These are phyloP conservation scores for Equus przewalskii DNA, from an alignment of 2,113 vertebrate genomes.

Conservation along the genomic window DNA sequence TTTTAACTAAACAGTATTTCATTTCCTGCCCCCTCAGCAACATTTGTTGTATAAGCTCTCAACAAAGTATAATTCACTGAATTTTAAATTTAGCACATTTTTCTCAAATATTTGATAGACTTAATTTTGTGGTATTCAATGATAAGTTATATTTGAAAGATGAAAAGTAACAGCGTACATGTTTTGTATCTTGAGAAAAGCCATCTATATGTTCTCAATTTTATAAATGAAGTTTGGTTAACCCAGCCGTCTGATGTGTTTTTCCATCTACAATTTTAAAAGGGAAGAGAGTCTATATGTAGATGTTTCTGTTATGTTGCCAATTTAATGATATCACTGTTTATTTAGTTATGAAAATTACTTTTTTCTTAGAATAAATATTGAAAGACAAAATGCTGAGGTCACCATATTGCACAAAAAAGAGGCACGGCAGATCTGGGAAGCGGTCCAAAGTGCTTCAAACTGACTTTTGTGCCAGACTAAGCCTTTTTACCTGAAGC, in stretches of 20 bases:
- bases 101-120: neutral
- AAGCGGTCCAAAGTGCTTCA: constrained; percentile 83
- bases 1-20: neutral
- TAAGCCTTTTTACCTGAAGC: constrained; percentile 73
- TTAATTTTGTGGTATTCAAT: neutral
- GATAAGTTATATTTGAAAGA: neutral
- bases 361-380: constrained; percentile 85
- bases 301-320: constrained; percentile 52
- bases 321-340: constrained; percentile 83
- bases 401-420: constrained; percentile 76
- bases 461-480: constrained; percentile 81
- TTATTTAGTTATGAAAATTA: constrained; percentile 84
- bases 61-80: neutral
- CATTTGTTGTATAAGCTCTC: neutral
- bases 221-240: constrained; percentile 42
- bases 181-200: constrained; percentile 53
- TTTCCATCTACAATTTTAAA: constrained; percentile 33
- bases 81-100: neutral
- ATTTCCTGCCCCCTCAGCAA: neutral
- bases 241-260: neutral
- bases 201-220: neutral
- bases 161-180: neutral
- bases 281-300: neutral
- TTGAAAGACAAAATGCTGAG: constrained; percentile 84
- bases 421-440: constrained; percentile 74